Evolutionary conservation across 2,888 invertebrate genomes (phyloP), one percentile per base, ranked within the genome.

Genomic region (Creontiades dilutus): DNA sequence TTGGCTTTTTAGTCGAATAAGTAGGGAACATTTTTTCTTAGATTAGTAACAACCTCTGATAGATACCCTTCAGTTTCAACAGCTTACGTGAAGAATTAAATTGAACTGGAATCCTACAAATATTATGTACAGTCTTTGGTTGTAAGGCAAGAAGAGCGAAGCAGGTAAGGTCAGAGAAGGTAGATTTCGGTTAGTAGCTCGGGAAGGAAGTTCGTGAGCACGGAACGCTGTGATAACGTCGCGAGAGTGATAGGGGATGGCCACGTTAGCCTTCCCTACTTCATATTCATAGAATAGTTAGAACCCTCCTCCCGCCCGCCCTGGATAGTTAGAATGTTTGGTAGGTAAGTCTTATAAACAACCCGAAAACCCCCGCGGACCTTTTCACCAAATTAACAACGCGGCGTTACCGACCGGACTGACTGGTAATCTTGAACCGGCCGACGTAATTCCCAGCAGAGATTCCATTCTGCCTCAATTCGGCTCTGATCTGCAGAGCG

Each of bases 201-300:
- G 27, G 82, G 82, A 19, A 82, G 82, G 82, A 82, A 82, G 82
- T 82, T 82, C 82, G 82, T 82, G 82, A 82, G 82, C 82, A 82
- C 82, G 82, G 78, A 80, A 16, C 47, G 78, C 14, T 23, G 19
- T 52, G 82, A 82, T 82, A 82, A 82, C 23, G 82, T 52, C 82
- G 78, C 37, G 37, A 52, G 82, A 82, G 52, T 82, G 82, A 82
- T 82, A 82, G 48, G 82, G 52, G 82, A 82, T 82, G 52, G 82
- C 48, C 82, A 82, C 82, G 82, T 52, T 82, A 82, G 52, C 82
- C 48, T 48, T 27, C 52, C 82, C 37, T 82, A 48, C 52, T 82
- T 82, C 82, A 82, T 82, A 82, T 82, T 82, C 82, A 82, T 82
- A 82, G 82, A 82, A 78, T 78, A 19, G 78, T 78, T 78, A 78